Evolutionary conservation across 2,888 invertebrate genomes (phyloP), one percentile per base, ranked within the genome.

Genomic region (Ramazzottius varieornatus): DNA sequence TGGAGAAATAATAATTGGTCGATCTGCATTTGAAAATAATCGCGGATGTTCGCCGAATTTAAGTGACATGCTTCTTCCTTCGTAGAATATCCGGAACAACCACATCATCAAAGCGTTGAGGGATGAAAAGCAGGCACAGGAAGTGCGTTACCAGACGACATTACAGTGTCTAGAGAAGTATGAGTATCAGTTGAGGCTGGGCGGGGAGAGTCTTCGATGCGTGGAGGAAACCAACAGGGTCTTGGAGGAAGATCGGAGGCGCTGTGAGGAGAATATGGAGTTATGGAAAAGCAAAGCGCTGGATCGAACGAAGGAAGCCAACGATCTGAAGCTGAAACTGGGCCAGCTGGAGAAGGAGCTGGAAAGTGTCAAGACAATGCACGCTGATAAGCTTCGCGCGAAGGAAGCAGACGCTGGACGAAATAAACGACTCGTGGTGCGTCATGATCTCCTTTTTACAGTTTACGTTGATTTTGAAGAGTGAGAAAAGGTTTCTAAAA

Each of bases 321-420:
- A 92, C 0, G 96, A 96, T 78, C 81, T 96, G 33, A 93, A 94
- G 76, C 81, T 96, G 69, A 93, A 94, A 82, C 81, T 94, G 68
- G 94, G 96, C 77, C 94, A 96, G 77, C 93, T 94, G 76, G 91
- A 92, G 77, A 86, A 92, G 4, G 94, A 96, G 79, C 87, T 96
- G 85, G 92, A 91, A 73, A 94, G 94, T 75, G 91, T 92, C 1
- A 93, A 94, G 73, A 87, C 88, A 73, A 89, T 91, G 1, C 91
- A 96, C 8, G 90, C 91, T 0, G 93, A 96, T 75, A 96, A 96
- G 76, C 93, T 94, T 0, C 88, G 88, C 73, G 86, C 92, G 0
- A 78, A 94, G 63, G 94, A 94, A 78, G 91, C 91, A 0, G 93
- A 93, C 76, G 88, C 90, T 0, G 94, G 92, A 75, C 94, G 93